Base-by-base conservation (phyloP, 2,113 vertebrate species). In the Hystrix brachyura region DNA sequence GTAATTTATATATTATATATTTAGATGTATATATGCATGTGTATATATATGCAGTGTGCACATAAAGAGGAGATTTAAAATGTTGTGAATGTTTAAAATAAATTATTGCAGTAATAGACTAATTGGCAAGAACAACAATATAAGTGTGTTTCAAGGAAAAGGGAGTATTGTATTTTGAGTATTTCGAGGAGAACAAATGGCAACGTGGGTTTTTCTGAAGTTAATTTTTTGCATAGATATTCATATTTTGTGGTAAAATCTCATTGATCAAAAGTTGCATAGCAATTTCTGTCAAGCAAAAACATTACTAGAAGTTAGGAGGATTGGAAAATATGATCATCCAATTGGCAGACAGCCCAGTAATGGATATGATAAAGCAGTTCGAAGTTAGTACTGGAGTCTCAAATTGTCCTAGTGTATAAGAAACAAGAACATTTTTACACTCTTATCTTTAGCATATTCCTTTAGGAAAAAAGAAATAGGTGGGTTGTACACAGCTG, bases 271-370 rank as follows among this genome's bases (percentile, higher is more conserved):
- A 71, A 71, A 10, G 8, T 71, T 71, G 10, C 21, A 71, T 71
- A 3, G 18, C 18, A 38, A 71, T 38, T 71, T 71, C 19, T 21
- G n/a, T 71, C 69, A 71, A 71, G n/a, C 38, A 71, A 21, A 38
- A 25, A 18, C 69, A 71, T 71, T 92, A 76, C n/a, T 81, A 71
- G 23, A 32, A 65, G 72, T 6, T 83, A 94, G 5, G 7, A 78
- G 92, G 78, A 55, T 34, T 57, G 8, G 0, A 62, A 97, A 90
- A 7, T 53, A 19, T 53, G 27, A 94, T 91, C 29, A 84, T 59
- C 60, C 82, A 91, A 2, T 80, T 96, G 83, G 65, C 55, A 90
- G 53, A 89, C 11, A 69, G 38, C n/a, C 83, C 89, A 87, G 23
- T 43, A 88, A 95, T 34, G 29, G 82, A 94, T 5, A 7, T 3